Conservation (phyloP, 2,888 invertebrate species). For the Cheilosia soror region DNA sequence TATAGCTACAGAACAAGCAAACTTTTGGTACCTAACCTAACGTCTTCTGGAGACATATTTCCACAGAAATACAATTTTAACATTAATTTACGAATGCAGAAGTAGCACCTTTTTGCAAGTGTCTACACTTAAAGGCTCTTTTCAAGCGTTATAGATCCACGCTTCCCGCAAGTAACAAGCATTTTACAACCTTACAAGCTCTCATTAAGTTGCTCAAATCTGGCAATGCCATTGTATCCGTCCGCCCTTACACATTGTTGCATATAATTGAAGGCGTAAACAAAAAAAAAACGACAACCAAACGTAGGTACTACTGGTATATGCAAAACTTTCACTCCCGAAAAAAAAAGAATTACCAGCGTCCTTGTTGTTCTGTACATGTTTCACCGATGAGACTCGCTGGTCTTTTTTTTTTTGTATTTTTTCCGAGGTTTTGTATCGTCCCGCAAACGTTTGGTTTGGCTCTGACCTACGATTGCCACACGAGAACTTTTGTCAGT, state of each 20-base stretch:
- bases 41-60: no score
- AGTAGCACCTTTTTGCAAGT: no score
- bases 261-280: slow-evolving; percentile 57
- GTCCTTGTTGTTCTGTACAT: slow-evolving; percentile 48
- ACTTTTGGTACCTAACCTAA: no score
- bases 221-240: slow-evolving; percentile 37
- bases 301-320: slow-evolving; percentile 16
- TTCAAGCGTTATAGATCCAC: no score
- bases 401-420: slow-evolving; percentile 23
- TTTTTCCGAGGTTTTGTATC: slow-evolving; percentile 71
- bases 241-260: slow-evolving; percentile 58
- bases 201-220: not conserved
- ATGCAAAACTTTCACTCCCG: slow-evolving; percentile 66
- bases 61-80: no score
- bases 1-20: no score
- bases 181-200: not conserved
- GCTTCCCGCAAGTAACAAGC: no score
- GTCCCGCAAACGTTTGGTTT: slow-evolving; percentile 73
- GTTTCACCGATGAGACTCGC: slow-evolving; percentile 47
- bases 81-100: no score
- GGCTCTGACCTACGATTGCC: slow-evolving; percentile 72
- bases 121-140: no score
- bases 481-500: slow-evolving; percentile 73
- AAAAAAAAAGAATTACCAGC: slow-evolving; percentile 28
- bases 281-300: slow-evolving; percentile 30